Evolutionary conservation across 2,888 invertebrate species (phyloP).

Genomic region (Mesoligia furuncula): DNA sequence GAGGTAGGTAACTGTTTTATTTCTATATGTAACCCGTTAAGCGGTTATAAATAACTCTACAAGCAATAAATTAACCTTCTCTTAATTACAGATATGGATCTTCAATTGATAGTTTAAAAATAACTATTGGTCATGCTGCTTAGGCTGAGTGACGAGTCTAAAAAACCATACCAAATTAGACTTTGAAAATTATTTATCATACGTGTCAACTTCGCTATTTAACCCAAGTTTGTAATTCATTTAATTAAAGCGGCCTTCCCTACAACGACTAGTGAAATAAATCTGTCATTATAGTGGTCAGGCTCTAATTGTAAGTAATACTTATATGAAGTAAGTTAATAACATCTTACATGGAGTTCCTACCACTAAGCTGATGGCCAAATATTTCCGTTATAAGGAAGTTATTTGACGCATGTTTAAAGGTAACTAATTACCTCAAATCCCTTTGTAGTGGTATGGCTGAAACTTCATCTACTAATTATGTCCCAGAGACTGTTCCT

Average conservation of each 20-base stretch:
- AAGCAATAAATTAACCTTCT: constrained; percentile 35
- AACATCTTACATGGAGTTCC: constrained; percentile 24
- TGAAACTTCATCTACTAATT: constrained; percentile 62
- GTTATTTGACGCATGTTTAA: constrained; percentile 57
- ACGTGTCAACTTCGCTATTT: constrained; percentile 7
- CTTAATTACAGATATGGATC: constrained; percentile 41
- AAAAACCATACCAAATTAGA: neutral
- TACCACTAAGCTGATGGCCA: constrained; percentile 39
- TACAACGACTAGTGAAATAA: constrained; percentile 44
- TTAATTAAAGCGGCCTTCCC: constrained; percentile 47
- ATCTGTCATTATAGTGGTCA: constrained; percentile 36
- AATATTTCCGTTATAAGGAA: constrained; percentile 63
- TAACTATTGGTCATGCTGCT: constrained; percentile 8
- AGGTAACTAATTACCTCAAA: constrained; percentile 70
- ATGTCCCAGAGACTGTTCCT: constrained; percentile 42
- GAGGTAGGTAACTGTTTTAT: constrained; percentile 29
- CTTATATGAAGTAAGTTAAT: constrained; percentile 48
- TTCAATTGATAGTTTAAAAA: constrained; percentile 18
- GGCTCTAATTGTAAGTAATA: constrained; percentile 52
- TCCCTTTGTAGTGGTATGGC: constrained; percentile 66
- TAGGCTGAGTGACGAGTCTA: neutral
- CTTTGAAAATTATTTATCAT: neutral
- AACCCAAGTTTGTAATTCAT: constrained; percentile 27
- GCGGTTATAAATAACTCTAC: constrained; percentile 41
- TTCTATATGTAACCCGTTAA: constrained; percentile 7